Evolutionary conservation across 2,113 vertebrate species (phyloP).

Genomic region (Puntigrus tetrazona): DNA sequence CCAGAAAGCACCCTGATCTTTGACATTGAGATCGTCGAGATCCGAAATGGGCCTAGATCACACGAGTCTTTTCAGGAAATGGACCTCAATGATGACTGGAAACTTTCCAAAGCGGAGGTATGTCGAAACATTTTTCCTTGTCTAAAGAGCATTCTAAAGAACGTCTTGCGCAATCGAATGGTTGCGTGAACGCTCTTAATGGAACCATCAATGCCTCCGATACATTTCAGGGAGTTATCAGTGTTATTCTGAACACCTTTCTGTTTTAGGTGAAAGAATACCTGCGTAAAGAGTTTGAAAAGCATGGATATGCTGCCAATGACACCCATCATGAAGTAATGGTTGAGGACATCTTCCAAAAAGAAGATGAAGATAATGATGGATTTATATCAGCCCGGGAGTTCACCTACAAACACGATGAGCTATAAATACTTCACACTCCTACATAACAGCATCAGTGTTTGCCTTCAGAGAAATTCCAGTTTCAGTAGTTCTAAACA

Average conservation of each 20-base stretch:
- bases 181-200: too few relatives aligned
- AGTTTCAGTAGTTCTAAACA: background rate
- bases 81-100: slow-evolving; percentile 99
- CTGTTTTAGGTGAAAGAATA: slow-evolving; percentile 87
- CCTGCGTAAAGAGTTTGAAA: slow-evolving; percentile 92
- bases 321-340: slow-evolving; percentile 92
- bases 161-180: too few relatives aligned
- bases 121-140: slow-evolving; percentile 21
- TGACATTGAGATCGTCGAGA: slow-evolving; percentile 89
- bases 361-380: slow-evolving; percentile 93
- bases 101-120: slow-evolving; percentile 90
- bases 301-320: slow-evolving; percentile 86
- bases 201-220: background rate
- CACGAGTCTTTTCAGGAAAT: slow-evolving; percentile 98
- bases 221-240: background rate
- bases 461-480: slow-evolving; percentile 17
- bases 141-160: background rate
- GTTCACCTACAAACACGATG: slow-evolving; percentile 94
- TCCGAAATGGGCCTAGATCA: slow-evolving; percentile 93
- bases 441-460: background rate
- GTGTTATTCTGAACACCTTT: slow-evolving; percentile 1
- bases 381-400: slow-evolving; percentile 96
- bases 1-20: slow-evolving; percentile 93
- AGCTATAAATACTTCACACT: slow-evolving; percentile 75
- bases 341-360: slow-evolving; percentile 91